A percentile compares a stretch with the other conserved stretches of the same genome.
phyloP scores from a whole-genome alignment of 2,797 vertebrate genomes.

The Meda fulgida region DNA sequence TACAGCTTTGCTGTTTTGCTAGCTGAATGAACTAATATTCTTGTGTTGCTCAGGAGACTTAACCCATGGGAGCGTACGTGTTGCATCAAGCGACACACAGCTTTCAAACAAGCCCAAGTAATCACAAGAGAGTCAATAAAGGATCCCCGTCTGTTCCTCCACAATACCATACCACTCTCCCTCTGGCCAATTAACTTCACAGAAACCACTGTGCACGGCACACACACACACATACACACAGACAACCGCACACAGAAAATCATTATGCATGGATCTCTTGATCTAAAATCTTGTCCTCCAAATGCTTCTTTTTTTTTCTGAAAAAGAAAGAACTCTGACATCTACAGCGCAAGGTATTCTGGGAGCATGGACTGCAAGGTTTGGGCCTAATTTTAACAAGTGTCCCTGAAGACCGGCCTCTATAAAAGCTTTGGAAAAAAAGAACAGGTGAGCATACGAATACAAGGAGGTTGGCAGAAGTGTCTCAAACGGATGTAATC shows the following conservation, averaged over 20 bases:
- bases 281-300: constrained; percentile 5
- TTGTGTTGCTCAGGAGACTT: constrained; percentile 62
- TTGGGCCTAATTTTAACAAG: constrained; percentile 61
- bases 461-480: constrained; percentile 40
- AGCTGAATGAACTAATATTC: constrained; percentile 58
- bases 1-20: constrained; percentile 55
- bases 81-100: constrained; percentile 48
- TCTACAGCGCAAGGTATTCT: constrained; percentile 3
- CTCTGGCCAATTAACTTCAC: constrained; percentile 42
- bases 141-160: constrained; percentile 32
- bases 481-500: constrained; percentile 45
- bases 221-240: neutral
- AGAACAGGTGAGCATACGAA: constrained; percentile 15
- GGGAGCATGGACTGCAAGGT: constrained; percentile 57
- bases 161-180: constrained; percentile 33
- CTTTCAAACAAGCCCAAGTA: constrained; percentile 54
- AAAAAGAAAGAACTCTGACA: constrained; percentile 20
- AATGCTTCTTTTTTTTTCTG: constrained; percentile 12
- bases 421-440: constrained; percentile 51
- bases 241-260: neutral
- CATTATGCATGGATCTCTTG: constrained; percentile 6
- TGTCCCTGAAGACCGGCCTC: constrained; percentile 59
- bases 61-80: constrained; percentile 55
- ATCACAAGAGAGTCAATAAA: constrained; percentile 48
- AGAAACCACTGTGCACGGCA: constrained; percentile 28